Conservation (phyloP, 2,797 vertebrate genomes). For the Brachyalestes nurse region DNA sequence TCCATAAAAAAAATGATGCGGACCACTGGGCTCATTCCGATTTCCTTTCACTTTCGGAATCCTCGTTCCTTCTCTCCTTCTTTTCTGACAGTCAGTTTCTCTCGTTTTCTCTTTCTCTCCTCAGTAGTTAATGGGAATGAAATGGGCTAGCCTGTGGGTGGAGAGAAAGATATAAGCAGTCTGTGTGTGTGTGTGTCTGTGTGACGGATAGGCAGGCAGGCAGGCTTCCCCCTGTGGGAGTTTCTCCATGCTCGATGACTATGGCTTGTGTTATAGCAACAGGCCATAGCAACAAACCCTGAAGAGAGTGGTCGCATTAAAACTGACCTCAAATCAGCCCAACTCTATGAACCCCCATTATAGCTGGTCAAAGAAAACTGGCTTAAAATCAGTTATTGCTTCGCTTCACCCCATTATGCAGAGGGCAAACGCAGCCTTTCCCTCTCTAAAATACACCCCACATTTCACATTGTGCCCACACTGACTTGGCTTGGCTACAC, state of each 20-base stretch:
- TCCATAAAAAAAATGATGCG: not conserved
- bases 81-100: not conserved
- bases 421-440: constrained; percentile 14
- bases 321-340: constrained; percentile 34
- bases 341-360: constrained; percentile 30
- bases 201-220: constrained; percentile 1
- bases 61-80: not conserved
- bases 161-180: constrained; percentile 18
- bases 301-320: constrained; percentile 26
- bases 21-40: not conserved
- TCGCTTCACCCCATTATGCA: constrained; percentile 12
- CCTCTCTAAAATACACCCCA: not conserved
- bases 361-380: constrained; percentile 12
- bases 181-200: constrained; percentile 22
- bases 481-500: not conserved
- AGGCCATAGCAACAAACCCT: constrained; percentile 11
- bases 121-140: constrained; percentile 37
- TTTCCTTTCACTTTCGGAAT: not conserved
- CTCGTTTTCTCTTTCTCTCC: constrained; percentile 5
- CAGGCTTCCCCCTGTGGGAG: constrained; percentile 29
- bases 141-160: constrained; percentile 43
- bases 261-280: constrained; percentile 24
- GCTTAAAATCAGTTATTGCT: constrained; percentile 14
- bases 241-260: constrained; percentile 37
- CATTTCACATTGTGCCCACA: not conserved